Base-by-base conservation (phyloP, 2,888 invertebrate species). In the Hipparchia sbordonii region DNA sequence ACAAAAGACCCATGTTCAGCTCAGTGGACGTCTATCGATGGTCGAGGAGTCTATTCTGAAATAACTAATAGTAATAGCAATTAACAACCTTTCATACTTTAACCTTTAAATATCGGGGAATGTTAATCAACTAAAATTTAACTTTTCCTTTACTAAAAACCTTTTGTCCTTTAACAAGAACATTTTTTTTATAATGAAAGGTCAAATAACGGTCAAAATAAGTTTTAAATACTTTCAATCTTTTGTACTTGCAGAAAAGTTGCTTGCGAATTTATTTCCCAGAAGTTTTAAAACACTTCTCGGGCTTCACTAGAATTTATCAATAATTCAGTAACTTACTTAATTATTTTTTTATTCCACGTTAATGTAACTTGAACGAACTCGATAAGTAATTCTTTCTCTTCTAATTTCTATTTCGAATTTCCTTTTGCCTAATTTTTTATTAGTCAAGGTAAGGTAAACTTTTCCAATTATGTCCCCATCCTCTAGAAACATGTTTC, bases 401-500 rank as follows among this genome's bases (percentile, higher is more conserved):
- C 46, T 46, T 39, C 56, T 70, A 51, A 68, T 68, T 66, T 67
- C 45, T 62, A n/a, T 12, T 52, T 67, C 56, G 45, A 61, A 60
- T 54, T 61, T 67, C 45, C 23, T 56, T 56, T 57, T 52, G 51
- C 62, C 67, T 72, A 74, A 71, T 73, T 10, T 71, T 73, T 75
- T 73, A 71, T 75, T 65, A 73, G 59, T 23, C 62, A 59, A 57
- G 65, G 45, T 56, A 67, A 70, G 48, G 71, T 60, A 72, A 74
- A 75, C 59, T 75, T 75, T 75, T 75, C 59, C 74, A 75, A 75
- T 75, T 74, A 75, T 70, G 66, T 66, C 67, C 62, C 51, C n/a
- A 66, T 73, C 33, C 62, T 51, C 62, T 57, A 62, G 39, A 68
- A 71, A 72, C 66, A 67, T 67, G 67, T 74, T 67, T 69, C 62